Base-by-base conservation (phyloP, 2,888 invertebrate species). In the Cataglyphis rosenhaueri region DNA sequence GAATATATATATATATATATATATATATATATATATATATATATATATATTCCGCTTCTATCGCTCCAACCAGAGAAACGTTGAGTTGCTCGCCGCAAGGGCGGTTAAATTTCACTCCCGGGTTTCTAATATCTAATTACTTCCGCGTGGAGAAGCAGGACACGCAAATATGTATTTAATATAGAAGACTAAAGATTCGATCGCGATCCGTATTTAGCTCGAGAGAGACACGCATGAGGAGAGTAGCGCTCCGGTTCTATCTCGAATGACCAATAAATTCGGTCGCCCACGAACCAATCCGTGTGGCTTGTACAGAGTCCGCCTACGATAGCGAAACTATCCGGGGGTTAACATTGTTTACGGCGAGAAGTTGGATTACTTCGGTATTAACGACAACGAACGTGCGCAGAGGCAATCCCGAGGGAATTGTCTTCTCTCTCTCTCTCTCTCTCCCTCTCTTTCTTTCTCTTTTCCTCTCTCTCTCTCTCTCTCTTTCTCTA, bases 321-420 rank as follows among this genome's bases (percentile, higher is more conserved):
- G 66, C 55, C 29, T 55, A 66, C 68, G 76, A 78, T 68, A 78
- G 21, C 70, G 44, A 21, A n/a, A 44, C 70, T 78, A 48, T 48
- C 48, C 21, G 41, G 41, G 41, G 29, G 32, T 3, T 83, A 84
- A 90, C 89, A 89, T 89, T 89, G 86, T 91, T 92, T 90, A 91
- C 86, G 86, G 84, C 83, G 82, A 79, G 83, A 92, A 90, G 88
- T 92, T 87, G 84, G 85, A 89, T 89, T 89, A 87, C 87, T 83
- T 83, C 85, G 78, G 84, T 88, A 91, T 89, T 89, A 90, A 90
- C 85, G 87, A 84, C 82, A 86, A 81, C 73, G 85, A 87, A 87
- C 82, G 74, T 73, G 84, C 70, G 48, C n/a, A 35, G 73, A 18
- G 57, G 25, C 62, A 48, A 52, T 44, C 81, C 57, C 61, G 15